Percentiles rank a stretch among this genome's conserved stretches.
These are phyloP conservation scores for Mugil cephalus DNA, from an alignment of 2,113 vertebrate genomes.

Conservation along the genomic window DNA sequence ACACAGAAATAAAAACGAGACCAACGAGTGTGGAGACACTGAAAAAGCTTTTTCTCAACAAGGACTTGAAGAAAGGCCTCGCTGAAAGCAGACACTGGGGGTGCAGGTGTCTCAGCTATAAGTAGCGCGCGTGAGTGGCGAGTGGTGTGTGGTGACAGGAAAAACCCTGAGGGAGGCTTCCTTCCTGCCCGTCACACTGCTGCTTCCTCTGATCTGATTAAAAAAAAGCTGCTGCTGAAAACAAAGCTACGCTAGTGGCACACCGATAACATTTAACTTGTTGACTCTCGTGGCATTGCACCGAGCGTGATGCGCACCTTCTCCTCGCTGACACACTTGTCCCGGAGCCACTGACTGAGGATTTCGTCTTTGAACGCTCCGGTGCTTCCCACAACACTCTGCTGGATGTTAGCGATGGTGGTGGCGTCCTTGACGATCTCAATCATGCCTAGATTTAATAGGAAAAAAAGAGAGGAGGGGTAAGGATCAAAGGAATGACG, in stretches of 20 bases:
- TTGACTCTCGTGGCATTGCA: too few relatives aligned
- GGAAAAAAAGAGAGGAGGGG: background rate
- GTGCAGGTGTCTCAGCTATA: conserved; percentile 42
- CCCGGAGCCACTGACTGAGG: conserved; percentile 95
- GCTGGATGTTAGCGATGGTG: conserved; percentile 99
- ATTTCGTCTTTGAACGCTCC: conserved; percentile 98
- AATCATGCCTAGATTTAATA: conserved; percentile 91
- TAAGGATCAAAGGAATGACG: background rate
- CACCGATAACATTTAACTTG: background rate
- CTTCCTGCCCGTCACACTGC: conserved; percentile 55
- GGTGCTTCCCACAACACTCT: conserved; percentile 96
- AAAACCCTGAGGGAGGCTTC: conserved; percentile 27
- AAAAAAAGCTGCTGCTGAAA: conserved; percentile 15
- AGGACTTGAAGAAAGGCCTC: background rate
- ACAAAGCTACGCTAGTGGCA: background rate
- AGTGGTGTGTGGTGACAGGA: conserved; percentile 36
- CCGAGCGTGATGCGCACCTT: conserved; percentile 83
- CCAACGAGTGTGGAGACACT: background rate
- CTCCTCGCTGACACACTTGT: conserved; percentile 94
- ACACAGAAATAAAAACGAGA: too few relatives aligned
- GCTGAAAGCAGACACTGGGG: background rate
- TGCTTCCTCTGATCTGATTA: conserved; percentile 47
- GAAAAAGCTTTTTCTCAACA: background rate
- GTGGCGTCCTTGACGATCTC: conserved; percentile 98
- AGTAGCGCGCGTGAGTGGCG: background rate